phyloP scores from a whole-genome alignment of 2,113 vertebrate genomes.

The Vulpes ferrilata region DNA sequence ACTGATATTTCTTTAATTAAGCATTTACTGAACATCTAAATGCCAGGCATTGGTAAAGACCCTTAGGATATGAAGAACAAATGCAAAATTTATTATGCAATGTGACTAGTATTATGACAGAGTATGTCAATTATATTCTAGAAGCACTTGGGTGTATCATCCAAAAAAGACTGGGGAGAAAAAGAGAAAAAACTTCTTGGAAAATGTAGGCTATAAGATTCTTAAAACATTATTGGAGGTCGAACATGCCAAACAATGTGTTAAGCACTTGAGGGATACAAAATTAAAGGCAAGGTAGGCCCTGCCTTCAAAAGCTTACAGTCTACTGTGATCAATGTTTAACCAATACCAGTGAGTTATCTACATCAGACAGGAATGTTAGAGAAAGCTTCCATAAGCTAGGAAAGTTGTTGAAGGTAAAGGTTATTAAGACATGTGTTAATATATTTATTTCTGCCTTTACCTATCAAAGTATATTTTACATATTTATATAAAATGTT shows the following conservation, averaged over 20 bases:
- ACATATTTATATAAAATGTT: background rate
- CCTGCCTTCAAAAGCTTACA: background rate
- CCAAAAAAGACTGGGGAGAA: background rate
- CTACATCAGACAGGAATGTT: background rate
- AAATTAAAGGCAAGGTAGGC: background rate
- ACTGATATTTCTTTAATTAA: background rate
- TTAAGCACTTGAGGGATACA: background rate
- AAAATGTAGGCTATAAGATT: background rate
- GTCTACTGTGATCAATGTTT: background rate
- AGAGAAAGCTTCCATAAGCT: background rate
- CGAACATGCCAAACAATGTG: background rate
- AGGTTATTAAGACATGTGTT: background rate
- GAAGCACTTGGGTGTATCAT: background rate
- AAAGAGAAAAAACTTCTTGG: background rate
- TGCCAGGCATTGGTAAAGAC: background rate
- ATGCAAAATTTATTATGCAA: background rate
- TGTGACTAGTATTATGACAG: background rate
- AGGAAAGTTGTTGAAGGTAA: background rate
- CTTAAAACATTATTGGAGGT: background rate
- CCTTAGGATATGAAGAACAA: background rate
- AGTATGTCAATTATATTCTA: background rate
- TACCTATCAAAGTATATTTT: background rate
- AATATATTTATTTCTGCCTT: background rate
- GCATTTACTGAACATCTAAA: background rate
- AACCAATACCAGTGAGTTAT: background rate